phyloP scores from a whole-genome alignment of 1,140 invertebrate species.

The Samia ricini region DNA sequence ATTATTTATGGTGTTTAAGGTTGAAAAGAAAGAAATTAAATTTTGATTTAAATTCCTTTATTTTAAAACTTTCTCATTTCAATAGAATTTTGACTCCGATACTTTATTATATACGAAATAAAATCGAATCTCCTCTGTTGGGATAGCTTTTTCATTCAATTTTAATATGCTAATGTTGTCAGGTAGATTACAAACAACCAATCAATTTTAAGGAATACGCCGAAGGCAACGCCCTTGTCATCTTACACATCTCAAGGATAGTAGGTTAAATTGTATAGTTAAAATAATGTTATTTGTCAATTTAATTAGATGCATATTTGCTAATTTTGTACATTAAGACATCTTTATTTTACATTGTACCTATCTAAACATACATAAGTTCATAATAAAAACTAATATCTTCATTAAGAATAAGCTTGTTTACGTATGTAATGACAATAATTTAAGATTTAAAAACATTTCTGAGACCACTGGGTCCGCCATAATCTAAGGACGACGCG shows the following conservation, averaged over 20 bases:
- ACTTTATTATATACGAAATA: neutral
- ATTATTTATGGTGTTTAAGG: too few relatives aligned
- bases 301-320: neutral
- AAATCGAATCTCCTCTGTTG: neutral
- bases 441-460: conserved; percentile 5
- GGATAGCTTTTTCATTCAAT: conserved; percentile 16
- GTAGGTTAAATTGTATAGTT: neutral
- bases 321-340: neutral
- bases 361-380: too few relatives aligned
- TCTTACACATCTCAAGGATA: neutral
- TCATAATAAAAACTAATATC: neutral
- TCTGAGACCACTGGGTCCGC: conserved; percentile 14
- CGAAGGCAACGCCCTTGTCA: conserved; percentile 15
- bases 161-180: conserved; percentile 23
- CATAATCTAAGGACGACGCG: conserved; percentile 27
- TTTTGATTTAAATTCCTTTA: neutral
- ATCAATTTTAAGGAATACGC: conserved; percentile 15
- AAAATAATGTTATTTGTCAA: neutral
- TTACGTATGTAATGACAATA: neutral
- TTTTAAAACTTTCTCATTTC: neutral
- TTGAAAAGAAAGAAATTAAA: too few relatives aligned
- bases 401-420: neutral
- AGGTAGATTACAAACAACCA: conserved; percentile 18
- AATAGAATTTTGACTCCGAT: neutral
- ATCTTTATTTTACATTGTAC: too few relatives aligned